Percentiles rank a stretch among this genome's conserved stretches.
Conservation (phyloP, 2,888 invertebrate genomes). For the Schizotus pectinicornis region DNA sequence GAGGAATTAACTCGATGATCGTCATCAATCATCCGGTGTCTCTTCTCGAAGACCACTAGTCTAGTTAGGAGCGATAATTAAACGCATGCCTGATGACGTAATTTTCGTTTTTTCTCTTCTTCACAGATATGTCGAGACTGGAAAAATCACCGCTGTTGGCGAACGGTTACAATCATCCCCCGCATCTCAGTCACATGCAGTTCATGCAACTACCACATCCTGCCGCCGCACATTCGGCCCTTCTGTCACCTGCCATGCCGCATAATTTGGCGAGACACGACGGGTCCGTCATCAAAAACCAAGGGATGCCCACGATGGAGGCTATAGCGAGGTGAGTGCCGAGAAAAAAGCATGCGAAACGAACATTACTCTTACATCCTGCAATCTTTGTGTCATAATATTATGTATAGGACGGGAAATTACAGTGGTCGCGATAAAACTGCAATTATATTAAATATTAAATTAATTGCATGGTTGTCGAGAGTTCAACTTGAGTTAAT, state of each 20-base stretch:
- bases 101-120: slow-evolving; percentile 31
- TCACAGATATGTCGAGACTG: slow-evolving; percentile 83
- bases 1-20: slow-evolving; percentile 38
- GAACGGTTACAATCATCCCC: slow-evolving; percentile 94
- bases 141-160: slow-evolving; percentile 91
- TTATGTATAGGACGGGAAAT: too few relatives aligned
- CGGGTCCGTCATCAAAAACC: slow-evolving; percentile 83
- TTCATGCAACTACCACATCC: slow-evolving; percentile 90
- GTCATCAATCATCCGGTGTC: slow-evolving; percentile 42
- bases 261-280: slow-evolving; percentile 85
- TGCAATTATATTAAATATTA: too few relatives aligned
- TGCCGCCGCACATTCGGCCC: slow-evolving; percentile 73
- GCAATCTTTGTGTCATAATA: slow-evolving; percentile 14
- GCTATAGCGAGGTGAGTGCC: slow-evolving; percentile 80
- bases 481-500: too few relatives aligned
- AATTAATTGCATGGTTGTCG: too few relatives aligned
- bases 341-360: slow-evolving; percentile 18
- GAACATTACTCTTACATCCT: slow-evolving; percentile 13
- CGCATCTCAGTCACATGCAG: slow-evolving; percentile 91
- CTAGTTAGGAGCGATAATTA: slow-evolving; percentile 11
- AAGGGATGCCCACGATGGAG: slow-evolving; percentile 87
- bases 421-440: too few relatives aligned
- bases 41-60: slow-evolving; percentile 18
- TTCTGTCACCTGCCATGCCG: slow-evolving; percentile 89
- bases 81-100: slow-evolving; percentile 3